Evolutionary conservation across 2,888 invertebrate genomes (phyloP), one percentile per base, ranked within the genome.

Genomic region (Plebejus anna): DNA sequence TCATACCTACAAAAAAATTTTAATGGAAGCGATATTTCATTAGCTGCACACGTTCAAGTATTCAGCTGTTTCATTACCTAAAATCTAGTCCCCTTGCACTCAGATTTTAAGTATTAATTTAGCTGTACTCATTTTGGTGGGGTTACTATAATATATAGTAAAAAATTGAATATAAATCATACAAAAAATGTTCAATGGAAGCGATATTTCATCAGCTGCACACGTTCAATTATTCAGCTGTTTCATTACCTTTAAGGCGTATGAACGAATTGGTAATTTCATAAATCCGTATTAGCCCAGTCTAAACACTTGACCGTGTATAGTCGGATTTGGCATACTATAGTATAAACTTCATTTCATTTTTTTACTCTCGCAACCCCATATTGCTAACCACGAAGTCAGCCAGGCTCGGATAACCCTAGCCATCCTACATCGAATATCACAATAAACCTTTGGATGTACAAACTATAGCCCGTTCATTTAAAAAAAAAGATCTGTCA

Each of bases 361-460:
- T 28, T 16, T 16, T 32, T 72, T 71, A 42, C 61, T 28, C 16
- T 77, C 16, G 72, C 72, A 72, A 72, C 75, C 51, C 77, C 77
- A 28, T 70, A 72, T 61, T 66, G 72, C 32, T 75, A 76, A 77
- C 76, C 78, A 78, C 77, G 78, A 78, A 78, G 87, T 59, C 85
- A 79, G 77, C 81, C 77, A 80, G 82, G 79, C 80, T 80, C 81
- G 84, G 84, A 84, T 85, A 85, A 85, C 80, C 84, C 77, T 75
- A 75, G 81, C 80, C 82, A 81, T 80, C 79, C 86, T 86, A 88
- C 85, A 85, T 85, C 88, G 84, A 89, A 90, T 93, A 93, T 93
- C 92, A 92, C 92, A 92, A 87, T 87, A 85, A 86, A 89, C 87
- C 88, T 89, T 88, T 87, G 85, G 87, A 83, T 87, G 85, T 83